These are phyloP conservation scores for Engystomops pustulosus DNA, from an alignment of 2,113 vertebrate genomes.

Conservation along the genomic window DNA sequence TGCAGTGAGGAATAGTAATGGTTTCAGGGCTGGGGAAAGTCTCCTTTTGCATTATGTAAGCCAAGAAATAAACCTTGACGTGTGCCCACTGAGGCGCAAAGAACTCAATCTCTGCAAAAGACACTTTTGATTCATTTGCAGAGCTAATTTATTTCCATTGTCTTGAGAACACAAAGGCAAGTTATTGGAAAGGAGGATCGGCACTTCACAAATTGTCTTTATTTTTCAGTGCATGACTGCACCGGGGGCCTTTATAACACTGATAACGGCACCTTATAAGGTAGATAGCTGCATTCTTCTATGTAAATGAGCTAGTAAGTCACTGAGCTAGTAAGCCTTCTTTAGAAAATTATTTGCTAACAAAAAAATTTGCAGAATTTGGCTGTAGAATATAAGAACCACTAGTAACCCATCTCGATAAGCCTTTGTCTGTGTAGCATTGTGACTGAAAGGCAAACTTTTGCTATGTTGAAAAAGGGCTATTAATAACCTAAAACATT, in stretches of 20 bases:
- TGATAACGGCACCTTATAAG: not conserved
- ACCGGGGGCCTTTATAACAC: not conserved
- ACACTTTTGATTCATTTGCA: not conserved
- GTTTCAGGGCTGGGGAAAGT: slow-evolving; percentile 42
- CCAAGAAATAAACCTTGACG: slow-evolving; percentile 42
- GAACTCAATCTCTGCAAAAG: slow-evolving; percentile 32
- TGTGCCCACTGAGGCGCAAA: fast-evolving
- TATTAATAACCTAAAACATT: no score
- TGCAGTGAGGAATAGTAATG: slow-evolving; percentile 33
- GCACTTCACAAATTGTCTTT: slow-evolving; percentile 18
- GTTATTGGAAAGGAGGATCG: slow-evolving; percentile 28
- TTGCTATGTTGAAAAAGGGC: no score
- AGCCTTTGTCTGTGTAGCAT: no score
- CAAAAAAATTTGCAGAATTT: not conserved
- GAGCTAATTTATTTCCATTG: slow-evolving; percentile 32
- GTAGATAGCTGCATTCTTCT: not conserved
- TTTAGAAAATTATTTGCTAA: not conserved
- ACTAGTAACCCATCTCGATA: not conserved
- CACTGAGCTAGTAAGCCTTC: not conserved
- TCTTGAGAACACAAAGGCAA: not conserved
- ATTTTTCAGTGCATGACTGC: not conserved
- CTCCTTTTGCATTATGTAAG: not conserved
- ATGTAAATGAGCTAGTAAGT: no score
- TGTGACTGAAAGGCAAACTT: no score
- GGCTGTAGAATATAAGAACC: not conserved